Conservation (phyloP, 2,888 invertebrate species). For the Tyria jacobaeae region DNA sequence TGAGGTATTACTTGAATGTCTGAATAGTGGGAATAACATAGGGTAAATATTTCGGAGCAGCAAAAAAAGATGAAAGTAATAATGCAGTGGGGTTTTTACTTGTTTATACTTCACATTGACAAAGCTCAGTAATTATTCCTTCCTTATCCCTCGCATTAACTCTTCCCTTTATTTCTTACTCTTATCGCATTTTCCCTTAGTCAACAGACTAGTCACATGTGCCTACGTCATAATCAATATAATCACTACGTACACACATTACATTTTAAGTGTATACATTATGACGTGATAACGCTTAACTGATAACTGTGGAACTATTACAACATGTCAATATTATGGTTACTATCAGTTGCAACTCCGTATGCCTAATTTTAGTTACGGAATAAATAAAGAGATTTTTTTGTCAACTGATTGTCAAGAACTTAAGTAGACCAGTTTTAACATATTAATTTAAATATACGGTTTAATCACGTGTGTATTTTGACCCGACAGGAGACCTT, state of each 20-base stretch:
- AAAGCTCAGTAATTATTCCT: too few species aligned
- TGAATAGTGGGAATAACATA: too few species aligned
- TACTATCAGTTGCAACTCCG: conserved; percentile 33
- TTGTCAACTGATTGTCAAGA: not conserved
- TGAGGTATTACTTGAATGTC: too few species aligned
- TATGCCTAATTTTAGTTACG: conserved; percentile 12
- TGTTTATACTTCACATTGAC: too few species aligned
- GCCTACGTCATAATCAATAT: conserved; percentile 34
- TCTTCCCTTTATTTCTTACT: too few species aligned
- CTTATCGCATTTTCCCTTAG: not conserved
- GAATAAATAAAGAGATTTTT: not conserved
- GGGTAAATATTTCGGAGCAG: too few species aligned
- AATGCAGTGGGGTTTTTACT: too few species aligned
- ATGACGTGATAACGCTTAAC: conserved; percentile 19
- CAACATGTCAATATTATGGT: conserved; percentile 43
- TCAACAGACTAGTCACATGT: conserved; percentile 39
- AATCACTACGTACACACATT: conserved; percentile 8
- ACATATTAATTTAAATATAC: not conserved
- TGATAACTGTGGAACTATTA: conserved; percentile 3
- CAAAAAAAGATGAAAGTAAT: too few species aligned
- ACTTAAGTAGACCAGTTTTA: not conserved
- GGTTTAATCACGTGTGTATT: too few species aligned
- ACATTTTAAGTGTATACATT: not conserved
- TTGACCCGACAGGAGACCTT: too few species aligned
- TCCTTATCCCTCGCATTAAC: too few species aligned